These are phyloP conservation scores for mouse (Mus musculus) DNA, from an alignment of 2,113 vertebrate species.

Conservation along the genomic window DNA sequence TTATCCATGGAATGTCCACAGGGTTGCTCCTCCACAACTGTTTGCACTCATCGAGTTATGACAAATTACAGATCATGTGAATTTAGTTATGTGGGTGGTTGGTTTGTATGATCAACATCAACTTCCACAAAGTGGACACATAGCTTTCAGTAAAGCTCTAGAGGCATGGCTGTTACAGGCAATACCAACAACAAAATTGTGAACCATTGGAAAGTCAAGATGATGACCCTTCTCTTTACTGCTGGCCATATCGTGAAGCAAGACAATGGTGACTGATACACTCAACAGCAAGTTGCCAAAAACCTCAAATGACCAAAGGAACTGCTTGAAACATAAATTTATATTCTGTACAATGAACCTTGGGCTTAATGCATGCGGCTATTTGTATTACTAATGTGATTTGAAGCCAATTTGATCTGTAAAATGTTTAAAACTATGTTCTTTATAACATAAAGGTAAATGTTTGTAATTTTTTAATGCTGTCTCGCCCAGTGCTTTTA, in stretches of 20 bases:
- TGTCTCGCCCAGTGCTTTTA: neutral
- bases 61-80: neutral
- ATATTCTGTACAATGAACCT: neutral
- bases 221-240: neutral
- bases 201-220: neutral
- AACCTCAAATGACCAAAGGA: neutral
- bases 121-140: neutral
- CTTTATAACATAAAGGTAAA: neutral
- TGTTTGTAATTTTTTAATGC: neutral
- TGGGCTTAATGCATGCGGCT: neutral
- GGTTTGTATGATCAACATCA: neutral
- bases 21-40: neutral
- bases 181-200: neutral
- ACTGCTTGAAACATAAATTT: slow-evolving; percentile 25
- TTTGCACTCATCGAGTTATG: neutral
- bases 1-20: neutral
- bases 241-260: neutral
- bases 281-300: neutral
- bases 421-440: neutral
- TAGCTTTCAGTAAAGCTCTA: neutral
- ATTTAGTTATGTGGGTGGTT: neutral
- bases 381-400: neutral
- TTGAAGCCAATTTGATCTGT: neutral
- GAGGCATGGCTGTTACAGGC: neutral
- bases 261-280: neutral